Conservation (phyloP, 53 echinoderm and acorn worm genomes). For the Patiria pectinifera region DNA sequence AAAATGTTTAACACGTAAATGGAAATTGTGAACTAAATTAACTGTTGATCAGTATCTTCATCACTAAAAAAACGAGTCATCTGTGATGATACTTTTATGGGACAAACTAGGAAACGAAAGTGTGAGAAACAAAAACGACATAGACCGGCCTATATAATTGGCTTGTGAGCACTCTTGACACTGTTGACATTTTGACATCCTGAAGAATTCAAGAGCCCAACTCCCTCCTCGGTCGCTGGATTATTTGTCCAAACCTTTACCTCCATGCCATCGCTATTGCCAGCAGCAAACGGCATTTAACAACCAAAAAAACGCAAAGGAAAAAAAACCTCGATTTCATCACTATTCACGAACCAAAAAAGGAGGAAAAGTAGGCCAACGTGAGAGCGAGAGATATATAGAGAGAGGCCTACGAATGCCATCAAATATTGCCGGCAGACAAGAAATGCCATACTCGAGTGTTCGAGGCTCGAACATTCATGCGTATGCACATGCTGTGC, state of each 20-base stretch:
- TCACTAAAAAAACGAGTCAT: neutral
- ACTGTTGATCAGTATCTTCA: neutral
- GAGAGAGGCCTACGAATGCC: slow-evolving; percentile 28
- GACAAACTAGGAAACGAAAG: neutral
- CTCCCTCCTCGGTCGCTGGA: slow-evolving; percentile 16
- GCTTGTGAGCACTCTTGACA: slow-evolving; percentile 38
- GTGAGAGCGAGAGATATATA: neutral
- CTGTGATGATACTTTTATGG: neutral
- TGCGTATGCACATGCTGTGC: neutral
- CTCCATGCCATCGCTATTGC: slow-evolving; percentile 16
- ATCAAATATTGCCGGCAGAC: slow-evolving; percentile 60
- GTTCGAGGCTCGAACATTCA: neutral
- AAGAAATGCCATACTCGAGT: slow-evolving; percentile 34
- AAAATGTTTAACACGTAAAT: no score
- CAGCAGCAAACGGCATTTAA: slow-evolving; percentile 3
- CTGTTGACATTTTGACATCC: slow-evolving; percentile 52
- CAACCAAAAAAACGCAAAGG: neutral
- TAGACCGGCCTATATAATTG: slow-evolving; percentile 21
- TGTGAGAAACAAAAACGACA: neutral
- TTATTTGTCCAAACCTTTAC: slow-evolving; percentile 47
- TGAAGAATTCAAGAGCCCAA: slow-evolving; percentile 3
- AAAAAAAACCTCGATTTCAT: slow-evolving; percentile 29
- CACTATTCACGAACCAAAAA: slow-evolving; percentile 5
- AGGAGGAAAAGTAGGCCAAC: slow-evolving; percentile 45
- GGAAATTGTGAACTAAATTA: neutral